Conservation (phyloP, 2,113 vertebrate species). For the Alexandromys fortis region DNA sequence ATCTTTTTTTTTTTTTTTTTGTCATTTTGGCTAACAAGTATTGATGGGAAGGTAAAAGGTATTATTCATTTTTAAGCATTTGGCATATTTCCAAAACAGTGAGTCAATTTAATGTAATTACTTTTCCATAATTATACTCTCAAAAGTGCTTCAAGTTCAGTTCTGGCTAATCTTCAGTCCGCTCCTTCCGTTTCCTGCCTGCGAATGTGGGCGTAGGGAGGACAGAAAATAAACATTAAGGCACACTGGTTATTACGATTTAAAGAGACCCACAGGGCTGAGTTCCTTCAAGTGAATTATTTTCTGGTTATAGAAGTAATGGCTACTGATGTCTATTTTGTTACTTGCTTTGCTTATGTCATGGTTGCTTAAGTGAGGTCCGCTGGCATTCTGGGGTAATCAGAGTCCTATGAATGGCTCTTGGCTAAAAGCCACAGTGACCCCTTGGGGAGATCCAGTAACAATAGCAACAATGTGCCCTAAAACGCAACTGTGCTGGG, state of each 20-base stretch:
- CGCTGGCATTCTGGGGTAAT: neutral
- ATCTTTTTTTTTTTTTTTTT: neutral
- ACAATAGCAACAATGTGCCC: neutral
- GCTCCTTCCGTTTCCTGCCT: constrained; percentile 34
- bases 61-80: constrained; percentile 68
- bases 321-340: neutral
- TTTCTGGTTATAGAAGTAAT: neutral
- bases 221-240: constrained; percentile 50
- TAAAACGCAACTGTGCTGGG: neutral
- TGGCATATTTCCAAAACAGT: constrained; percentile 66
- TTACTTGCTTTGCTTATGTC: neutral
- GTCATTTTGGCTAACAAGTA: constrained; percentile 47
- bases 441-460: neutral
- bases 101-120: constrained; percentile 76
- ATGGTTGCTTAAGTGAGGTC: neutral
- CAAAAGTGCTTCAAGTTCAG: constrained; percentile 67
- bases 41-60: constrained; percentile 37
- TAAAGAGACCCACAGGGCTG: constrained; percentile 28
- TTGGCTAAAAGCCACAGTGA: constrained; percentile 32
- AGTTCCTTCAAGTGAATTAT: constrained; percentile 46
- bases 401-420: neutral
- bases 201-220: neutral
- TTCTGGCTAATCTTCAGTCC: constrained; percentile 59
- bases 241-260: neutral
- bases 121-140: constrained; percentile 75